Evolutionary conservation across 2,888 invertebrate species (phyloP).

Genomic region (Mesochorus sp.): DNA sequence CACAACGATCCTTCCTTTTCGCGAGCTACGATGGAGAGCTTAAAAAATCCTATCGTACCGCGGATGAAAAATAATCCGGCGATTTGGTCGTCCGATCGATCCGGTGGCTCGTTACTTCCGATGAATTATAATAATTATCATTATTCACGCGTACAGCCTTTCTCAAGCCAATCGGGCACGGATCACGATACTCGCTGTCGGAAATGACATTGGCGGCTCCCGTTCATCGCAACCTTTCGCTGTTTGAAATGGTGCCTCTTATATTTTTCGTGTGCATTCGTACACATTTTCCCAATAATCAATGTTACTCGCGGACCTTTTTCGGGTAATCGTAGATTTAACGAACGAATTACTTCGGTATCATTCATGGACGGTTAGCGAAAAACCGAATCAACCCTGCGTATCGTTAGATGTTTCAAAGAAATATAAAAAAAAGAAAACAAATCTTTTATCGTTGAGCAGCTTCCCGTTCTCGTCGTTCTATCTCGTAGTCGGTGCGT

Average conservation of each 20-base stretch:
- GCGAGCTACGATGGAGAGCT: slow-evolving; percentile 68
- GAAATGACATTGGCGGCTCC: slow-evolving; percentile 76
- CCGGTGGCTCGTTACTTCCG: slow-evolving; percentile 64
- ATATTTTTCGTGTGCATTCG: slow-evolving; percentile 74
- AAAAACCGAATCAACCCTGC: background rate
- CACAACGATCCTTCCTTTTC: slow-evolving; percentile 70
- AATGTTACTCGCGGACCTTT: slow-evolving; percentile 68
- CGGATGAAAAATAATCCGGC: slow-evolving; percentile 71
- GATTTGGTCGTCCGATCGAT: slow-evolving; percentile 74
- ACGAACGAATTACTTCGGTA: too few relatives aligned
- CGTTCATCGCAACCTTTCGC: slow-evolving; percentile 73
- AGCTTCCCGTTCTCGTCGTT: slow-evolving; percentile 26
- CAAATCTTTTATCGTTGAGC: slow-evolving; percentile 4
- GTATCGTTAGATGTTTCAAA: background rate
- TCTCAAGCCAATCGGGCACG: slow-evolving; percentile 64
- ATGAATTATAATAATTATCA: too few relatives aligned
- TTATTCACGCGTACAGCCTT: slow-evolving; percentile 64
- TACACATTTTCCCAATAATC: slow-evolving; percentile 72
- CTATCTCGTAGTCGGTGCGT: slow-evolving; percentile 6
- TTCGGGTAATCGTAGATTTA: slow-evolving; percentile 36
- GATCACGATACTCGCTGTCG: slow-evolving; percentile 73
- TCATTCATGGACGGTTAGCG: too few relatives aligned
- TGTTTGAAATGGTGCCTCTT: slow-evolving; percentile 78
- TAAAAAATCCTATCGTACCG: slow-evolving; percentile 68
- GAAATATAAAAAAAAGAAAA: background rate